These are phyloP conservation scores for Ectemnius cavifrons DNA, from an alignment of 2,888 invertebrate genomes.

Conservation along the genomic window DNA sequence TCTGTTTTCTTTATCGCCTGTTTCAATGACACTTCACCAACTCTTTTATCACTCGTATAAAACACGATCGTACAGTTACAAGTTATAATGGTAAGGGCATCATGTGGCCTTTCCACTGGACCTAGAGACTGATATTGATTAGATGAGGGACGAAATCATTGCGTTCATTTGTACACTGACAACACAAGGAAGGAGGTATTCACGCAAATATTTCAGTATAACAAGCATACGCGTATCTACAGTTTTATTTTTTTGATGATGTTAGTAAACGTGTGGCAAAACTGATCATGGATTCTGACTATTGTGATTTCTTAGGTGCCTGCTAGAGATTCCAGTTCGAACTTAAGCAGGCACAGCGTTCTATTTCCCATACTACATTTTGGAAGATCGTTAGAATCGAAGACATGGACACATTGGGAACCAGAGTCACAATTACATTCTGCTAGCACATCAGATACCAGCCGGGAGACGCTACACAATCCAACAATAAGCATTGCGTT, in stretches of 20 bases:
- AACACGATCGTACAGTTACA: conserved; percentile 51
- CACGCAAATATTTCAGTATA: neutral
- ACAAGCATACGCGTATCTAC: conserved; percentile 2
- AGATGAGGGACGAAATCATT: conserved; percentile 38
- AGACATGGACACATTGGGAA: neutral
- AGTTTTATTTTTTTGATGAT: neutral
- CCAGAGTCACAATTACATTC: neutral
- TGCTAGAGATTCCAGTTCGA: conserved; percentile 16
- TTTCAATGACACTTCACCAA: conserved; percentile 16
- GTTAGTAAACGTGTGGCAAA: neutral
- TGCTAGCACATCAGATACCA: neutral
- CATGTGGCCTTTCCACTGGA: conserved; percentile 58
- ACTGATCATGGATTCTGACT: conserved; percentile 16
- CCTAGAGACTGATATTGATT: conserved; percentile 60
- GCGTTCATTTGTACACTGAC: conserved; percentile 30
- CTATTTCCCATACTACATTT: conserved; percentile 3
- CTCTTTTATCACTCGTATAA: conserved; percentile 47
- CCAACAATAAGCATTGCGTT: too few relatives aligned
- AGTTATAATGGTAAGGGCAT: conserved; percentile 59
- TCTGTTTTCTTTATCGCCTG: conserved; percentile 26
- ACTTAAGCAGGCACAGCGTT: conserved; percentile 15
- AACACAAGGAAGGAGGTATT: conserved; percentile 9
- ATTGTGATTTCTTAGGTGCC: conserved; percentile 23
- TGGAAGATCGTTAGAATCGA: conserved; percentile 4
- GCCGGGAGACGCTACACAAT: conserved; percentile 4